A percentile compares a stretch with the other conserved stretches of the same genome.
Conservation (phyloP, 2,888 invertebrate genomes). For the Aleiodes testaceus region DNA sequence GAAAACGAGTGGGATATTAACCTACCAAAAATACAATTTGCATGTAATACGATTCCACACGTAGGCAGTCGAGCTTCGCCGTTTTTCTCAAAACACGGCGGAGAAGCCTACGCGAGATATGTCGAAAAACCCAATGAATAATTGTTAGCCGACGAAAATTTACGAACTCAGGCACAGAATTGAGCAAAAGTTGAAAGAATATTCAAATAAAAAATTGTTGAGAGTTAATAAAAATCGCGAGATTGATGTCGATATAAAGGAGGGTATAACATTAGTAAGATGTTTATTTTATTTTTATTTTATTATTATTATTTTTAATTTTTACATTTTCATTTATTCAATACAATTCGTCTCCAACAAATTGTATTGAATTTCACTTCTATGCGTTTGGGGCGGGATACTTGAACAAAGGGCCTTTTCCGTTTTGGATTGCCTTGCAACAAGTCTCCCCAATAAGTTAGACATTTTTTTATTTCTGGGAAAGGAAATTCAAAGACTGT, state of each 20-base stretch:
- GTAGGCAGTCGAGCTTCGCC: conserved; percentile 30
- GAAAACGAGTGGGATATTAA: conserved; percentile 46
- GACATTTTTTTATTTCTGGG: too few species aligned
- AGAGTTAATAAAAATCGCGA: conserved; percentile 13
- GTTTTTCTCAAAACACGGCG: conserved; percentile 39
- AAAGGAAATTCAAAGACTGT: too few species aligned
- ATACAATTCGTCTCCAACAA: too few species aligned
- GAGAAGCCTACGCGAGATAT: conserved; percentile 30
- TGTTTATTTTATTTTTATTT: too few species aligned
- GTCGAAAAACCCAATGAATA: not conserved
- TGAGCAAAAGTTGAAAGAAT: conserved; percentile 8
- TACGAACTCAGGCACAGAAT: conserved; percentile 41
- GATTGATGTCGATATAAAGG: conserved; percentile 28
- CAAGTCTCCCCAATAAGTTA: too few species aligned
- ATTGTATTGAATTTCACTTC: too few species aligned
- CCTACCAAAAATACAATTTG: conserved; percentile 42
- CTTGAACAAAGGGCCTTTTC: too few species aligned
- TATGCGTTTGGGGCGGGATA: too few species aligned
- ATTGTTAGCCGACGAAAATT: not conserved
- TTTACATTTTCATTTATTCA: too few species aligned
- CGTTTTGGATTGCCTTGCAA: too few species aligned
- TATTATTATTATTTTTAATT: too few species aligned
- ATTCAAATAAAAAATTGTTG: conserved; percentile 32
- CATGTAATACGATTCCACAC: conserved; percentile 40
- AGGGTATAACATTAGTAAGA: conserved; percentile 47